phyloP scores from a whole-genome alignment of 2,888 invertebrate species.

The Cataglyphis rosenhaueri region DNA sequence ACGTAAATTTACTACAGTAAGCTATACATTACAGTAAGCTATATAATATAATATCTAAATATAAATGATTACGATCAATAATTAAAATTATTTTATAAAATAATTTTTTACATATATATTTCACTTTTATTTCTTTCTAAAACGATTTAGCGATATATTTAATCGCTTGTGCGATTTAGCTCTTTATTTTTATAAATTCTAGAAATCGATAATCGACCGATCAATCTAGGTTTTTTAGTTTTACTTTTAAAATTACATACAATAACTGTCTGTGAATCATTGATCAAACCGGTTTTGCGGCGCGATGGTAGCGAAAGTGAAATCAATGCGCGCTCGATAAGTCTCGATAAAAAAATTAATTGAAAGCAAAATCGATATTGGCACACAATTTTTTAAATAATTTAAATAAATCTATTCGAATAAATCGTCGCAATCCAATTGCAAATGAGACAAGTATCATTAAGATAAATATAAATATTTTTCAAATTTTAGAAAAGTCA shows the following conservation, averaged over 20 bases:
- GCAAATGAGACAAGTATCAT: background rate
- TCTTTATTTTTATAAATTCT: slow-evolving; percentile 61
- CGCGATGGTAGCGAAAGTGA: slow-evolving; percentile 48
- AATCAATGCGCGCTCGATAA: slow-evolving; percentile 45
- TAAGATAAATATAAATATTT: slow-evolving; percentile 3
- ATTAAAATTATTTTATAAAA: background rate
- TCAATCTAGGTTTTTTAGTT: slow-evolving; percentile 58
- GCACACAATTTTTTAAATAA: background rate
- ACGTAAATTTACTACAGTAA: no score
- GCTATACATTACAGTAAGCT: no score
- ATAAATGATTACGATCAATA: no score
- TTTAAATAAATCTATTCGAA: background rate
- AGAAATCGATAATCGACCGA: slow-evolving; percentile 57
- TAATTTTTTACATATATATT: background rate
- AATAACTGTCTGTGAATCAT: slow-evolving; percentile 68
- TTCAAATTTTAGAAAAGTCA: slow-evolving; percentile 10
- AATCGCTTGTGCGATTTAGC: slow-evolving; percentile 45
- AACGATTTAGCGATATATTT: background rate
- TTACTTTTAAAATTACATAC: slow-evolving; percentile 56
- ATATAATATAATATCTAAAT: no score
- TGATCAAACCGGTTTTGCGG: slow-evolving; percentile 65
- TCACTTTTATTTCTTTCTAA: background rate
- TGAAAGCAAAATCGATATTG: slow-evolving; percentile 7
- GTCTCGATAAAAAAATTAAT: slow-evolving; percentile 24
- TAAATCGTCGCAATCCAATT: background rate